Evolutionary conservation across 2,113 vertebrate species (phyloP), one percentile per base, ranked within the genome.

Genomic region (Empidonax alnorum): DNA sequence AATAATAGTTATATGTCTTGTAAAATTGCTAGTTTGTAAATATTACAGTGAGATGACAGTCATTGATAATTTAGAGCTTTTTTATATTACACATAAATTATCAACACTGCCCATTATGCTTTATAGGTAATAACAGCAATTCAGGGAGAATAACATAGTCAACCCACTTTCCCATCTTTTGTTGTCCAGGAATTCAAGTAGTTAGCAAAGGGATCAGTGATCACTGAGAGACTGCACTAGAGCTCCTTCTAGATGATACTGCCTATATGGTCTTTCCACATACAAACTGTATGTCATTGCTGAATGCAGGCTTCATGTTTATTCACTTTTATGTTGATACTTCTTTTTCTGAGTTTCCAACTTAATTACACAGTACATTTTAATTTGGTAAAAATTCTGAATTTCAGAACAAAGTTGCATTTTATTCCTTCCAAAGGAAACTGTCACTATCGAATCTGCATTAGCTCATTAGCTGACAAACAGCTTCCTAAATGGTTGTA

Each of bases 81-180:
- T 92, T 87, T 31, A 81, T n/a, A 58, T 63, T 63, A 58, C 27
- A 53, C 12, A 66, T 59, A 73, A 82, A 82, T 87, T 56, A 66
- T 30, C 58, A 80, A 63, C 24, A 49, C 27, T 50, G 46, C 9
- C 37, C 73, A 25, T 49, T 69, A 73, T 0, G 5, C 11, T 80
- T 86, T 39, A 83, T 74, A 91, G 83, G 94, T 69, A 85, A 58
- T 9, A 94, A 84, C n/a, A 85, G n/a, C 21, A 75, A 47, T 78
- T 84, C 28, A 87, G 25, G 39, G 23, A 79, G 28, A 91, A 79
- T 56, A 10, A 82, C 3, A 1, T 73, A 42, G 71, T 33, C 30
- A 77, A 65, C 46, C 69, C 31, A 68, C n/a, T 69, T 42, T 42
- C 68, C 35, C 37, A 84, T 42, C 46, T 27, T 33, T 39, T 79